These are phyloP conservation scores for Schrankia costaestrigalis DNA, from an alignment of 2,888 invertebrate genomes.

Conservation along the genomic window DNA sequence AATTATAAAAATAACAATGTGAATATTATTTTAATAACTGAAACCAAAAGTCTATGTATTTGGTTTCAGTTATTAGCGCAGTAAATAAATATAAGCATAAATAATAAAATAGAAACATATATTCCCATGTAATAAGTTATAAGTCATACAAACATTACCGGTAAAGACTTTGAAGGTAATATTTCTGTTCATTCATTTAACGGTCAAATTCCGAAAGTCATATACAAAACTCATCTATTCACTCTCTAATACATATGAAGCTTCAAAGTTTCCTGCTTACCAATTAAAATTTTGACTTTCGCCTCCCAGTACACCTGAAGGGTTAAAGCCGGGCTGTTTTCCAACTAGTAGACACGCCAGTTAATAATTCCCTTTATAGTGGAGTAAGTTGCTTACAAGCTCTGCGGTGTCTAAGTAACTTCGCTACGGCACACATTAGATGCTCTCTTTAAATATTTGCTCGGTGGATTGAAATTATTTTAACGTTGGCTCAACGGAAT, in stretches of 20 bases:
- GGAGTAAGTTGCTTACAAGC: constrained; percentile 35
- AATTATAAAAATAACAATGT: too few species aligned
- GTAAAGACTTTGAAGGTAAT: too few species aligned
- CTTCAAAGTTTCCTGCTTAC: constrained; percentile 30
- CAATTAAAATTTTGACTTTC: constrained; percentile 40
- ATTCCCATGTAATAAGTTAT: too few species aligned
- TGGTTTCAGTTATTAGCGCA: too few species aligned
- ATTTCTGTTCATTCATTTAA: too few species aligned
- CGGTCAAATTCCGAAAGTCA: constrained; percentile 13
- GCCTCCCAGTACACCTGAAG: constrained; percentile 32
- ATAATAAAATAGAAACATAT: not conserved
- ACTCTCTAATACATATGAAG: constrained; percentile 11
- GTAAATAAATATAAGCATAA: not conserved
- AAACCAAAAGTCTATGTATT: too few species aligned
- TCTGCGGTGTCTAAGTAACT: constrained; percentile 33
- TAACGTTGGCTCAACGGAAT: constrained; percentile 23
- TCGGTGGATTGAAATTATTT: constrained; percentile 32
- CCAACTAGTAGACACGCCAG: constrained; percentile 31
- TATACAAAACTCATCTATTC: constrained; percentile 23
- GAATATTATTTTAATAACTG: too few species aligned
- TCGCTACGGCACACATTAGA: constrained; percentile 35
- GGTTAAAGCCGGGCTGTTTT: constrained; percentile 33
- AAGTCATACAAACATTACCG: too few species aligned
- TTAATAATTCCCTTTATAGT: constrained; percentile 46
- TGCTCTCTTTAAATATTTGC: constrained; percentile 39